phyloP scores from a whole-genome alignment of 2,888 invertebrate genomes.

The Gasteruption jaculator region DNA sequence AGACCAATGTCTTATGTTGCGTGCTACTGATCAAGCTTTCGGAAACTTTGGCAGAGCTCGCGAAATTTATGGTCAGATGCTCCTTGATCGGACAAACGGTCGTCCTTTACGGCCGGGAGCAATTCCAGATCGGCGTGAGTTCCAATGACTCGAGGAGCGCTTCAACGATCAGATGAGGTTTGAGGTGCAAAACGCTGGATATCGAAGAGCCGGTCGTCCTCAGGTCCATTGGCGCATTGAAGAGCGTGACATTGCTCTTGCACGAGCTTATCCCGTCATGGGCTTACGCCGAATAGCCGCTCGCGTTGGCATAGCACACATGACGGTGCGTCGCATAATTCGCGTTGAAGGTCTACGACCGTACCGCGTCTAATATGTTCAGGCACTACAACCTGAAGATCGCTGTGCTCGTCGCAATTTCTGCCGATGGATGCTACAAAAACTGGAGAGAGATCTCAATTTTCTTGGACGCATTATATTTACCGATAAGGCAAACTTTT shows the following conservation, averaged over 20 bases:
- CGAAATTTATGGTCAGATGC: no score
- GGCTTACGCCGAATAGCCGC: conserved; percentile 14
- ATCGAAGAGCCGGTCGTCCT: conserved; percentile 12
- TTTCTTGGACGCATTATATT: conserved; percentile 14
- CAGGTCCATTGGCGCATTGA: conserved; percentile 16
- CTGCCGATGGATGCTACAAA: conserved; percentile 17
- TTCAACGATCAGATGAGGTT: conserved; percentile 17
- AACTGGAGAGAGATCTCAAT: conserved; percentile 12
- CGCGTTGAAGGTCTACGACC: conserved; percentile 10
- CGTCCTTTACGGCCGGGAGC: no score
- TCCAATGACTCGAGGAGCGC: conserved; percentile 18
- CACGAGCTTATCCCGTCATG: conserved; percentile 16
- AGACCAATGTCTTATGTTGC: no score
- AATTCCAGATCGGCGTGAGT: conserved; percentile 16
- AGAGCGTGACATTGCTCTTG: conserved; percentile 14
- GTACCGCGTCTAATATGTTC: conserved; percentile 12
- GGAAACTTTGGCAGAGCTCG: no score
- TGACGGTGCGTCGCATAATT: conserved; percentile 15
- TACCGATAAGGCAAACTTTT: conserved; percentile 21
- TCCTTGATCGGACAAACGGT: no score
- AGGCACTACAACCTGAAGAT: conserved; percentile 14
- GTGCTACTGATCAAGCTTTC: no score
- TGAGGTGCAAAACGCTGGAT: conserved; percentile 12
- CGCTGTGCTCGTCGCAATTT: conserved; percentile 12
- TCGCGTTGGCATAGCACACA: conserved; percentile 14